Conservation (phyloP, 2,888 invertebrate genomes). For the Omphaloscelis lunosa region DNA sequence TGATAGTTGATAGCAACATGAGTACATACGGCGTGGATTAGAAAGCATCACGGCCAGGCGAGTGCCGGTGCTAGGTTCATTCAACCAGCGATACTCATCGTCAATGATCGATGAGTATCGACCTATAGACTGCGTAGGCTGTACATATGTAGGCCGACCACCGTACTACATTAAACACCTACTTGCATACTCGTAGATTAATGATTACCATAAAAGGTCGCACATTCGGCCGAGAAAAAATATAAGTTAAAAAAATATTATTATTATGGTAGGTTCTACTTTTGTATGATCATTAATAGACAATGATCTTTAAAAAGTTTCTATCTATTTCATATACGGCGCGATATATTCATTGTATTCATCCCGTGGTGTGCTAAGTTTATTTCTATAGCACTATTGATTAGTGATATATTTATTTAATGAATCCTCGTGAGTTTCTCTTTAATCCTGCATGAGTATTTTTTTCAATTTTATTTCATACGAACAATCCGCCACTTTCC, state of each 20-base stretch:
- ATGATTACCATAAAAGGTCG: constrained; percentile 76
- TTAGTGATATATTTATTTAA: neutral
- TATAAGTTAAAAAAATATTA: neutral
- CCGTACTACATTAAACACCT: constrained; percentile 82
- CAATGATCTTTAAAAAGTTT: constrained; percentile 8
- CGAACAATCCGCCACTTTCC: constrained; percentile 12
- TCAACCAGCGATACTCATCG: constrained; percentile 77
- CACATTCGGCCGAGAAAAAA: constrained; percentile 37
- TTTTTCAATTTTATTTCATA: neutral
- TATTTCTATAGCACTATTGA: constrained; percentile 1
- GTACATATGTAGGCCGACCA: constrained; percentile 78
- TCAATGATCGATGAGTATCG: constrained; percentile 83
- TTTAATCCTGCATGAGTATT: neutral
- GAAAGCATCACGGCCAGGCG: constrained; percentile 77
- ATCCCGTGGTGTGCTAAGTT: constrained; percentile 21
- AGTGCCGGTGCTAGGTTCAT: constrained; percentile 74
- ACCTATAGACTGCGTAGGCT: constrained; percentile 82
- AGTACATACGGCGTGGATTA: constrained; percentile 75
- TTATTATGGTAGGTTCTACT: constrained; percentile 30
- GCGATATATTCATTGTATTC: constrained; percentile 8
- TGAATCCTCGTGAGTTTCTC: constrained; percentile 20
- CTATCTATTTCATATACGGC: constrained; percentile 19
- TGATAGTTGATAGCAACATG: constrained; percentile 68
- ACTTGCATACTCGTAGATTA: constrained; percentile 73
- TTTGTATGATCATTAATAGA: constrained; percentile 25